phyloP scores from a whole-genome alignment of 2,888 invertebrate species.

The Atethmia centrago region DNA sequence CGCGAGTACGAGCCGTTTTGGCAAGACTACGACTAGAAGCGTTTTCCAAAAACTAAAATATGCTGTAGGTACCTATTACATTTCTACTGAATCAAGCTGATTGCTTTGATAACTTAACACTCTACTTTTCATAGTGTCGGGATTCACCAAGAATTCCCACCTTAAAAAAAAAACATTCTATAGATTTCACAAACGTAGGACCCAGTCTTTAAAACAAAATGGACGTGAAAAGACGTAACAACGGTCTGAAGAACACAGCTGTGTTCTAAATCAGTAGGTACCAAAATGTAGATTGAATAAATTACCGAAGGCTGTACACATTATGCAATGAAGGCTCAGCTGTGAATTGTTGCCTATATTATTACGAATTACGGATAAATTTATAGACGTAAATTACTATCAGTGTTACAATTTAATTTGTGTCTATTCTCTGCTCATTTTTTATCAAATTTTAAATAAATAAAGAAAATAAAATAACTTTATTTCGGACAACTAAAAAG shows the following conservation, averaged over 20 bases:
- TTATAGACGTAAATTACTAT: slow-evolving; percentile 7
- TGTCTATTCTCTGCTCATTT: background rate
- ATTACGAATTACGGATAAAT: slow-evolving; percentile 23
- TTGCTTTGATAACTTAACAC: background rate
- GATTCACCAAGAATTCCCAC: background rate
- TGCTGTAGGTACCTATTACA: too few relatives aligned
- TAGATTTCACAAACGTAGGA: background rate
- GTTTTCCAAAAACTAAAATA: too few relatives aligned
- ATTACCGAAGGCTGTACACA: slow-evolving; percentile 11
- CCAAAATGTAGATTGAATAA: slow-evolving; percentile 34
- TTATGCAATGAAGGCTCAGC: slow-evolving; percentile 25
- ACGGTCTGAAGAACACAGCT: slow-evolving; percentile 26
- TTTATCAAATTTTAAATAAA: background rate
- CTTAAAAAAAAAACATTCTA: background rate
- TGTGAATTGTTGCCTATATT: slow-evolving; percentile 38
- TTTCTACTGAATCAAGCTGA: background rate
- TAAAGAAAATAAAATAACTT: too few relatives aligned
- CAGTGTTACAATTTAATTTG: background rate
- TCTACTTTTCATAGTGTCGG: background rate
- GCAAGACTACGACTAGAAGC: too few relatives aligned
- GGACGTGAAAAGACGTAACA: slow-evolving; percentile 1
- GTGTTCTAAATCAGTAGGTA: slow-evolving; percentile 24
- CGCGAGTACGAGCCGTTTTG: too few relatives aligned
- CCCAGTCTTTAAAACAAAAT: slow-evolving; percentile 20
- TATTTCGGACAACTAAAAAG: too few relatives aligned